Evolutionary conservation across 2,797 vertebrate species (phyloP).

Genomic region (Staurois parvus): DNA sequence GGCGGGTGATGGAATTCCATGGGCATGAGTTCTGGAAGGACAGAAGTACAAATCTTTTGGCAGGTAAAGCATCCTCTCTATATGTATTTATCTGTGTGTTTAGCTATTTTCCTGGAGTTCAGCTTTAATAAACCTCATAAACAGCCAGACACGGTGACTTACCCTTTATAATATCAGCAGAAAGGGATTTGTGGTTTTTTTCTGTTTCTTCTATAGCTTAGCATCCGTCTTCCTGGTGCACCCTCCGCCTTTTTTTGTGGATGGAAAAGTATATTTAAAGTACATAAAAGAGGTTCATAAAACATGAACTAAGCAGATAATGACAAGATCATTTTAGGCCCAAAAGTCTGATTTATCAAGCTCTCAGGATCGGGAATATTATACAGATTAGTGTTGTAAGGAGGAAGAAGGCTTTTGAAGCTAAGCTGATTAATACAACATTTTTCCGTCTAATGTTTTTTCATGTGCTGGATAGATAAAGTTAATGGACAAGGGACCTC

Average conservation of each 20-base stretch:
- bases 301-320: conserved; percentile 41
- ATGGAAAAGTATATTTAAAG: conserved; percentile 35
- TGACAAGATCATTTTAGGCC: conserved; percentile 36
- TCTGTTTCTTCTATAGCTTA: not conserved
- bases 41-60: too few relatives aligned
- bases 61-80: too few relatives aligned
- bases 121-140: too few relatives aligned
- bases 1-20: too few relatives aligned
- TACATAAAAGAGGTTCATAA: conserved; percentile 47
- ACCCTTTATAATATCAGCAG: too few relatives aligned
- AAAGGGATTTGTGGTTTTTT: too few relatives aligned
- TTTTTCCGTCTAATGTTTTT: conserved; percentile 40
- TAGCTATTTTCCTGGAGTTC: too few relatives aligned
- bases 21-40: too few relatives aligned
- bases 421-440: conserved; percentile 51
- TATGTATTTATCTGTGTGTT: too few relatives aligned
- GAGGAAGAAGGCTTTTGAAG: conserved; percentile 16
- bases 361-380: conserved; percentile 38
- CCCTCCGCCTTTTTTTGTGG: not conserved
- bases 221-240: not conserved
- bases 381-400: conserved; percentile 57
- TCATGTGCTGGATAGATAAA: conserved; percentile 14
- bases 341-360: conserved; percentile 47
- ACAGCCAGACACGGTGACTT: too few relatives aligned
- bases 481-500: not conserved